Percentiles rank a stretch among this genome's conserved stretches.
Evolutionary conservation across 2,888 invertebrate genomes (phyloP).

Genomic region (Eubasilissa splendida): DNA sequence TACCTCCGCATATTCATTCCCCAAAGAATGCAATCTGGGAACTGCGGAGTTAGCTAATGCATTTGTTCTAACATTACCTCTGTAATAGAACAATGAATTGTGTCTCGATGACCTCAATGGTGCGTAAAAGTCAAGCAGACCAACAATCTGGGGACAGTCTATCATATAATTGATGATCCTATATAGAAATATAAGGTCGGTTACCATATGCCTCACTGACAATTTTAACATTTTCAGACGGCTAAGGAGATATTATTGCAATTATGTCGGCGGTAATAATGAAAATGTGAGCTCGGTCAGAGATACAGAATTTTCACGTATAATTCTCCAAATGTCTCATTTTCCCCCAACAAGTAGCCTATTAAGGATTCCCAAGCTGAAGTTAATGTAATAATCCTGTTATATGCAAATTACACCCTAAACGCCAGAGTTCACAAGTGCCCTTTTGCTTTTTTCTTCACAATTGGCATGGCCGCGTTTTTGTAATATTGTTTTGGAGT

Average conservation of each 20-base stretch:
- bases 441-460: slow-evolving; percentile 49
- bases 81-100: too few relatives aligned
- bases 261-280: slow-evolving; percentile 25
- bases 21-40: too few relatives aligned
- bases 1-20: too few relatives aligned
- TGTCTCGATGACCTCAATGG: too few relatives aligned
- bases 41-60: too few relatives aligned
- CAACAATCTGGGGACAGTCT: too few relatives aligned
- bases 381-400: slow-evolving; percentile 58
- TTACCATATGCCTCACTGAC: too few relatives aligned
- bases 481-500: neutral
- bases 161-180: too few relatives aligned
- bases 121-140: too few relatives aligned
- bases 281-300: slow-evolving; percentile 31
- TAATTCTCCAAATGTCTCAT: slow-evolving; percentile 54
- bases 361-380: slow-evolving; percentile 49
- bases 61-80: too few relatives aligned
- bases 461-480: slow-evolving; percentile 25
- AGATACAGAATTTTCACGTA: slow-evolving; percentile 23
- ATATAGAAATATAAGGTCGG: too few relatives aligned
- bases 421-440: slow-evolving; percentile 53
- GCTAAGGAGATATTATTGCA: neutral
- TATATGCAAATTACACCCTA: slow-evolving; percentile 57
- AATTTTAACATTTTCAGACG: too few relatives aligned
- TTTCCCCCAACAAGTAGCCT: slow-evolving; percentile 57